Evolutionary conservation across 2,797 vertebrate species (phyloP).

Genomic region (Ciconia nigra): DNA sequence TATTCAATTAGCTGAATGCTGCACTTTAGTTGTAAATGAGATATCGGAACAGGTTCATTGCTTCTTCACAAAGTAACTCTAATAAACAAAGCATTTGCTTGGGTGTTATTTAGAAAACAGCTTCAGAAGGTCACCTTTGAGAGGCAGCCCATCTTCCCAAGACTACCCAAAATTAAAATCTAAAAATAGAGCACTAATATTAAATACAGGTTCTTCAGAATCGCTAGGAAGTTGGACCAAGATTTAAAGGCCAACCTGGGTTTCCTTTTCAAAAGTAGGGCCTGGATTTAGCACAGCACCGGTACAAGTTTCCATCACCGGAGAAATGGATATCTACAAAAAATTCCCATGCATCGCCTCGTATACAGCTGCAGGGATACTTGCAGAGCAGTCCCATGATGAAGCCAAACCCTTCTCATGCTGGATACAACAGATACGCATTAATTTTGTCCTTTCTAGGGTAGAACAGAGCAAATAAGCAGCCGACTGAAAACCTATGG

Average conservation of each 20-base stretch:
- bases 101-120: not conserved
- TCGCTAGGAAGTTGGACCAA: not conserved
- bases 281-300: not conserved
- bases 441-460: not conserved
- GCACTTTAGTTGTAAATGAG: slow-evolving; percentile 73
- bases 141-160: not conserved
- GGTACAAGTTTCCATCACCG: not conserved
- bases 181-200: not conserved
- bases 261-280: not conserved
- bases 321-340: not conserved
- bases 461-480: not conserved
- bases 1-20: slow-evolving; percentile 84
- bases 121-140: not conserved
- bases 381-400: accelerated
- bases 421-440: not conserved
- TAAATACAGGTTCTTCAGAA: not conserved
- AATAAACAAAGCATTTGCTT: not conserved
- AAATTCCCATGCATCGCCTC: accelerated
- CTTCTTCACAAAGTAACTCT: slow-evolving; percentile 14
- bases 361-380: accelerated
- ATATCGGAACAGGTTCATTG: not conserved
- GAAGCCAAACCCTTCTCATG: not conserved
- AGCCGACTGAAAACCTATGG: accelerated
- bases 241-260: not conserved
- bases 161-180: not conserved